Percentiles rank a stretch among this genome's conserved stretches.
Conservation (phyloP, 2,888 invertebrate genomes). For the Cryptus viduatorius region DNA sequence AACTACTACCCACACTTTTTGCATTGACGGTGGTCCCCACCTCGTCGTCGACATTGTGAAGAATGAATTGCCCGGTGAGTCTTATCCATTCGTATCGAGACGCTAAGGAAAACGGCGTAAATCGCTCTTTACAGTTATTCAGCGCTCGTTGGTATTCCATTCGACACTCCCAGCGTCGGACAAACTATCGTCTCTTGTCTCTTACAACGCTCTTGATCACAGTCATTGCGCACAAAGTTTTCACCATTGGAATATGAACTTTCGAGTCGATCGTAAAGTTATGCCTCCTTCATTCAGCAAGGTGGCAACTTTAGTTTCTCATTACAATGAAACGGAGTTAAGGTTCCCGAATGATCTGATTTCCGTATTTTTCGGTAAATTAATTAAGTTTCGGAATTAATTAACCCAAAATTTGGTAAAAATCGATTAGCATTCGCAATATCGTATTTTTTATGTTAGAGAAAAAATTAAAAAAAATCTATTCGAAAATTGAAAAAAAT, state of each 20-base stretch:
- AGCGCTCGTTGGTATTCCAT: slow-evolving; percentile 58
- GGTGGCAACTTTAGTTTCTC: background rate
- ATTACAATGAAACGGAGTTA: too few relatives aligned
- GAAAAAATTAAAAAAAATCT: background rate
- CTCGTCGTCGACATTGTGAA: background rate
- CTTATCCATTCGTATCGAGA: background rate
- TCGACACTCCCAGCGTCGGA: slow-evolving; percentile 19
- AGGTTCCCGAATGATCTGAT: too few relatives aligned
- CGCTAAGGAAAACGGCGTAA: slow-evolving; percentile 40
- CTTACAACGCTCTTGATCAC: slow-evolving; percentile 14
- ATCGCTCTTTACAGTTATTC: slow-evolving; percentile 61
- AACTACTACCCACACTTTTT: slow-evolving; percentile 18
- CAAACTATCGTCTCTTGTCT: slow-evolving; percentile 28
- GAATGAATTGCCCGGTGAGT: slow-evolving; percentile 14
- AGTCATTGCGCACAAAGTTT: background rate
- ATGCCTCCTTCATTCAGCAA: background rate
- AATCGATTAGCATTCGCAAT: too few relatives aligned
- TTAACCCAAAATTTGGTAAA: too few relatives aligned
- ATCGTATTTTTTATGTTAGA: too few relatives aligned
- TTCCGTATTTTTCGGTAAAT: too few relatives aligned
- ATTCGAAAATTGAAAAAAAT: background rate
- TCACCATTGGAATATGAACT: background rate
- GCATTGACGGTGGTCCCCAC: background rate
- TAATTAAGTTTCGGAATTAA: too few relatives aligned
- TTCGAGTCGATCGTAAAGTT: background rate